Conservation (phyloP, 2,888 invertebrate species). For the Choreutis nemorana region DNA sequence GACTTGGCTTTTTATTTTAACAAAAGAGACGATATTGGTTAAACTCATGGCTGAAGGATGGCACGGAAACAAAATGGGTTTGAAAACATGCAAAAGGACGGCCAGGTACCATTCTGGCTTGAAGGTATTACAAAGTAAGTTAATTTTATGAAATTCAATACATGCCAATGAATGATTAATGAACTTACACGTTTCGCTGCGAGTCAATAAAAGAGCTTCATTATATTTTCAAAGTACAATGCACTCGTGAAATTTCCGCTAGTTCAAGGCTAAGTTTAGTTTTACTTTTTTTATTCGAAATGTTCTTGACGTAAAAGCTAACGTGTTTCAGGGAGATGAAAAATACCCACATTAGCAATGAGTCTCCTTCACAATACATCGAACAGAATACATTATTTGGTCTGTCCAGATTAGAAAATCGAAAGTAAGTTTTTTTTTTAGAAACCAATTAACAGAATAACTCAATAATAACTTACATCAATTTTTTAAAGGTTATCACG, state of each 20-base stretch:
- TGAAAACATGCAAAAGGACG: conserved; percentile 32
- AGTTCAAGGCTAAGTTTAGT: conserved; percentile 24
- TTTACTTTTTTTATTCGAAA: not conserved
- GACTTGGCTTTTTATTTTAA: no score
- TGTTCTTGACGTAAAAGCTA: not conserved
- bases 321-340: conserved; percentile 45
- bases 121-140: conserved; percentile 55
- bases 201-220: conserved; percentile 15
- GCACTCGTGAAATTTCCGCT: conserved; percentile 18
- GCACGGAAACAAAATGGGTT: conserved; percentile 40
- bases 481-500: conserved; percentile 26
- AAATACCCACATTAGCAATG: conserved; percentile 42
- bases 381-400: conserved; percentile 20
- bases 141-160: conserved; percentile 10
- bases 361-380: conserved; percentile 22
- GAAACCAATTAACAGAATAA: conserved; percentile 8
- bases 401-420: conserved; percentile 24
- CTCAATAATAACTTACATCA: not conserved
- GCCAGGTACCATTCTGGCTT: conserved; percentile 44
- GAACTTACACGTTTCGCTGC: conserved; percentile 10
- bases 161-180: conserved; percentile 22
- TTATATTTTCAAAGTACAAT: conserved; percentile 21
- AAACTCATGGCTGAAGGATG: conserved; percentile 49
- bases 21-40: no score
- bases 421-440: conserved; percentile 12